These are phyloP conservation scores for Pseudomyrmex sp. DNA, from an alignment of 1,140 invertebrate species.

Conservation along the genomic window DNA sequence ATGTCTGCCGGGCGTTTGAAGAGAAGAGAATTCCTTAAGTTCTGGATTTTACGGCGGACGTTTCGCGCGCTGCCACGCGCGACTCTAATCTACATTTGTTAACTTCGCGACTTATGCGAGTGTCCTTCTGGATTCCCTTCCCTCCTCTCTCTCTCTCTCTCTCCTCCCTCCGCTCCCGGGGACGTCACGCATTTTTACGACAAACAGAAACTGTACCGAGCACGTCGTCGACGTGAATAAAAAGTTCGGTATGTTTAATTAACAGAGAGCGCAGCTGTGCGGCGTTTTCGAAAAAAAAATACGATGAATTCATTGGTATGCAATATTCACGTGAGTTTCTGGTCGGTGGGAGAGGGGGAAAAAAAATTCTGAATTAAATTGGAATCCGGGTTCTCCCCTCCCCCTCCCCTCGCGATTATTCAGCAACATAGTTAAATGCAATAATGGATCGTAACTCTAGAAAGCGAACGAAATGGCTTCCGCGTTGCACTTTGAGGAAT, in stretches of 20 bases:
- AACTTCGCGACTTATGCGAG: slow-evolving; percentile 35
- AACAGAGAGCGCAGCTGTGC: slow-evolving; percentile 51
- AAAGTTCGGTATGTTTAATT: slow-evolving; percentile 49
- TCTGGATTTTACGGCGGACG: slow-evolving; percentile 34
- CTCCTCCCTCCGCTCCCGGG: too few relatives aligned
- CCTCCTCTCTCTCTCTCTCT: too few relatives aligned
- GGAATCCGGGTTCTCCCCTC: neutral
- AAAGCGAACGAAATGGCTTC: neutral
- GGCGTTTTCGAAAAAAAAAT: neutral
- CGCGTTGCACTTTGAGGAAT: neutral
- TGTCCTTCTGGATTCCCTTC: neutral
- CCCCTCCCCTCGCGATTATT: neutral
- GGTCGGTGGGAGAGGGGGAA: neutral
- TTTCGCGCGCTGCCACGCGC: slow-evolving; percentile 15
- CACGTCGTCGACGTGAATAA: slow-evolving; percentile 12
- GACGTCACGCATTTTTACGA: slow-evolving; percentile 5
- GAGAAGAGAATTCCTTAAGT: slow-evolving; percentile 38
- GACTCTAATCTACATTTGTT: slow-evolving; percentile 42
- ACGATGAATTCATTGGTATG: slow-evolving; percentile 39
- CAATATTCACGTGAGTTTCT: neutral
- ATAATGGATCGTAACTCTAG: neutral
- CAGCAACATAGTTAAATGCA: neutral
- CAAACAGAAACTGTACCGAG: neutral
- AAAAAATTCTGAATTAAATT: slow-evolving; percentile 25
- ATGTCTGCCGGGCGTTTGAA: slow-evolving; percentile 9